Percentiles rank a stretch among this genome's conserved stretches.
These are phyloP conservation scores for Carcharodon carcharias DNA, from an alignment of 2,797 vertebrate genomes.

Conservation along the genomic window DNA sequence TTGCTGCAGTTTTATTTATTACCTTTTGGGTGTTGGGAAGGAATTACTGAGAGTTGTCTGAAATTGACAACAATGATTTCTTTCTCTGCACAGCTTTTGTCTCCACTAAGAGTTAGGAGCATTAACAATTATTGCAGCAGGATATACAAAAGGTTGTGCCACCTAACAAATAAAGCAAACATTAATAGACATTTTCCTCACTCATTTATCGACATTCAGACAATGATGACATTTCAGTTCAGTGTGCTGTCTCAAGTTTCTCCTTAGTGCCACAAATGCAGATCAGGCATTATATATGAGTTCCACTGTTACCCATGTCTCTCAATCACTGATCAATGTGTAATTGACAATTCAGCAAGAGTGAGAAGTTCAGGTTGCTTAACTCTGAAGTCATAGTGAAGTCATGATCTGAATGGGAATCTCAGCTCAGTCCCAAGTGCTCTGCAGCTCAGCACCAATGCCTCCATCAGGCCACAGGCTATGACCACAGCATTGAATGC, in stretches of 20 bases:
- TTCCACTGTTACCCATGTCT: background rate
- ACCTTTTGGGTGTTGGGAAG: background rate
- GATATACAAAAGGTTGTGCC: background rate
- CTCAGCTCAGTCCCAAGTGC: background rate
- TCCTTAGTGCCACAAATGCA: background rate
- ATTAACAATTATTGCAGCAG: background rate
- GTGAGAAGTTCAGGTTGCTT: background rate
- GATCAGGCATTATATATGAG: background rate
- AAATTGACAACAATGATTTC: background rate
- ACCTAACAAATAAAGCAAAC: background rate
- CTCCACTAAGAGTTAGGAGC: background rate
- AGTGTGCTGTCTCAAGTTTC: background rate
- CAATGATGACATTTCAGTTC: background rate
- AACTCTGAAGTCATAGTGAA: background rate
- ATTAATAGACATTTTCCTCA: background rate
- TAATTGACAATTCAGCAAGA: background rate
- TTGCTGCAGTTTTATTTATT: background rate
- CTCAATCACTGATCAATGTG: background rate
- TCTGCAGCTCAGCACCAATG: background rate
- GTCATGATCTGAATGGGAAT: background rate
- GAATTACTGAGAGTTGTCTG: background rate
- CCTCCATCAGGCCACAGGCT: background rate
- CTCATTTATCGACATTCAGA: background rate
- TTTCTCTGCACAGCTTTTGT: background rate
- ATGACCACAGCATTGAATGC: background rate